Base-by-base conservation (phyloP, 2,797 vertebrate genomes). In the Manis pentadactyla region DNA sequence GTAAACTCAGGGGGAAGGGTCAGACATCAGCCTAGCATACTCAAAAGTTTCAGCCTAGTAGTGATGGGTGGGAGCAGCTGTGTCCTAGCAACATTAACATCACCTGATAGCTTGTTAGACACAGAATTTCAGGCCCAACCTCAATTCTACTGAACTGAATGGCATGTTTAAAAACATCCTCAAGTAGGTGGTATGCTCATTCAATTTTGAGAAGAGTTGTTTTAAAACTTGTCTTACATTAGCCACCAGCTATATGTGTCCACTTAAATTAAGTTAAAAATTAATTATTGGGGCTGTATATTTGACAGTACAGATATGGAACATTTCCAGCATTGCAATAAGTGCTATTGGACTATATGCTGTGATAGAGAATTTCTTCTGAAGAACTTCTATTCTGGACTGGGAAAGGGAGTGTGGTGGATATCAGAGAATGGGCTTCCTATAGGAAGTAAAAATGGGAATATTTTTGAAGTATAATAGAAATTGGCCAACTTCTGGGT, bases 31-130 rank as follows among this genome's bases (percentile, higher is more conserved):
- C 15, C 31, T 10, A 18, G 42, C 21, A 12, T 29, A 7, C 27
- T 25, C 39, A 18, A 42, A 42, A 13, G 15, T 7, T 61, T 34
- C 13, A 4, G 1, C 6, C 19, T 2, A 0, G 2, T 17, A 0
- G n/a, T 2, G 12, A 27, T 4, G 13, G 12, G 31, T 13, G 13
- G 11, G 51, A 64, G 55, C 29, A 25, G 49, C 18, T 5, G 0
- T 29, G 23, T 34, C 17, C 29, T 9, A 23, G 25, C 9, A 53
- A 9, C 17, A 57, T 19, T 27, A 31, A 5, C 5, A 2, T 49
- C 53, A 61, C 42, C 9, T 15, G 15, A 63, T 57, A 63, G 29
- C 46, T 74, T 27, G 12, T 37, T 17, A 49, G 37, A 12, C 21
- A 42, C 5, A 69, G 18, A 31, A 29, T 63, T 87, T 77, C 4